Evolutionary conservation across 2,888 invertebrate species (phyloP), one percentile per base, ranked within the genome.

Genomic region (Trisateles emortualis): DNA sequence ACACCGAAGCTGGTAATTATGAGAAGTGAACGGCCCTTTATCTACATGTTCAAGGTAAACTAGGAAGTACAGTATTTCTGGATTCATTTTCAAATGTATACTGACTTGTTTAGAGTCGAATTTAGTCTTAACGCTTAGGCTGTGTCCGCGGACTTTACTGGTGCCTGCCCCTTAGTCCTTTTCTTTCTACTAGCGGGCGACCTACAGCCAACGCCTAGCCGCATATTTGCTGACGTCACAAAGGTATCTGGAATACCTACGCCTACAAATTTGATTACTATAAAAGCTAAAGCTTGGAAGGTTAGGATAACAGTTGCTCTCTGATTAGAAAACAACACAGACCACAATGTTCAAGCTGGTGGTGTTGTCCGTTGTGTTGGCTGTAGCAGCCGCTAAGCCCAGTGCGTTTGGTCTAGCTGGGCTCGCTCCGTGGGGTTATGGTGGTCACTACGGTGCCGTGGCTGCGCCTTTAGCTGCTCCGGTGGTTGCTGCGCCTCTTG

Each of bases 361-460:
- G 93, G 94, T 94, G 88, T 94, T 95, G 93, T 94, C 93, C 79
- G 94, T 93, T 80, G 87, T 95, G 64, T 78, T 95, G 76, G 94
- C 94, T 78, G 76, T 95, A 61, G 94, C 89, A 72, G 92, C 91
- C 46, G 94, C 95, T 67, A 86, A 79, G 49, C 90, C 91, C 40
- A 85, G 87, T 47, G 84, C 48, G 9, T 59, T 63, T 44, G 81
- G 72, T 3, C 52, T 69, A 44, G 67, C 51, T 14, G 76, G 77
- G 10, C 51, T 53, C 83, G 78, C 54, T 24, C 85, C 72, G 53
- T 87, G 53, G 61, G 88, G 83, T 10, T 56, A 78, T 9, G 14
- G 32, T 11, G 45, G 41, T n/a, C 78, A 76, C 11, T 78, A 11
- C 81, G 74, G 55, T 56, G 81, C 59, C 3, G 56, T 72, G 35